Evolutionary conservation across 2,888 invertebrate genomes (phyloP).

Genomic region (Uloborus plumipes): DNA sequence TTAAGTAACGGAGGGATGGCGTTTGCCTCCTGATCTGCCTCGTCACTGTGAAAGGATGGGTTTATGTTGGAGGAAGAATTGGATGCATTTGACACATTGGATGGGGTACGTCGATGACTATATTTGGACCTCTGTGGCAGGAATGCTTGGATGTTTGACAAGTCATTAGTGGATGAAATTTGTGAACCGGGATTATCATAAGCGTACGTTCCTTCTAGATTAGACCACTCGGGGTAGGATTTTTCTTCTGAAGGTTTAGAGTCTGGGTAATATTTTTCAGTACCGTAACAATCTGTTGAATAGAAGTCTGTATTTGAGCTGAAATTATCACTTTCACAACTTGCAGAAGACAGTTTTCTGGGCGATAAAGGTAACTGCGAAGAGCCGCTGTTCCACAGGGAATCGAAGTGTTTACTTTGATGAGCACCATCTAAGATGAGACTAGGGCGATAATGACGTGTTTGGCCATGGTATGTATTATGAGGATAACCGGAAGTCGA

Average conservation of each 20-base stretch:
- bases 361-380: conserved; percentile 79
- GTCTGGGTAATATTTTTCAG: conserved; percentile 20
- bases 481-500: conserved; percentile 79
- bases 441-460: conserved; percentile 76
- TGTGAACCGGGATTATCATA: conserved; percentile 67
- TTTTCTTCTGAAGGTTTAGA: conserved; percentile 52
- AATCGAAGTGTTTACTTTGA: conserved; percentile 82
- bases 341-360: conserved; percentile 80
- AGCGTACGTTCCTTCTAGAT: conserved; percentile 66
- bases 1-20: conserved; percentile 47
- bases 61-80: conserved; percentile 74
- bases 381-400: conserved; percentile 72
- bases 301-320: conserved; percentile 49
- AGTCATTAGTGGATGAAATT: conserved; percentile 35
- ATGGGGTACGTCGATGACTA: conserved; percentile 83
- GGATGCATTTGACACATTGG: conserved; percentile 80
- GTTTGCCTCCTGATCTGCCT: conserved; percentile 73
- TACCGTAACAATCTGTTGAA: conserved; percentile 32
- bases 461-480: conserved; percentile 92
- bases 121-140: conserved; percentile 66
- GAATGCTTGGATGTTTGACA: conserved; percentile 67
- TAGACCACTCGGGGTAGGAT: conserved; percentile 68
- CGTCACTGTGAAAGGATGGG: conserved; percentile 78
- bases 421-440: conserved; percentile 54
- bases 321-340: conserved; percentile 77